Conservation (phyloP, 2,113 vertebrate genomes). For the Calypte anna region DNA sequence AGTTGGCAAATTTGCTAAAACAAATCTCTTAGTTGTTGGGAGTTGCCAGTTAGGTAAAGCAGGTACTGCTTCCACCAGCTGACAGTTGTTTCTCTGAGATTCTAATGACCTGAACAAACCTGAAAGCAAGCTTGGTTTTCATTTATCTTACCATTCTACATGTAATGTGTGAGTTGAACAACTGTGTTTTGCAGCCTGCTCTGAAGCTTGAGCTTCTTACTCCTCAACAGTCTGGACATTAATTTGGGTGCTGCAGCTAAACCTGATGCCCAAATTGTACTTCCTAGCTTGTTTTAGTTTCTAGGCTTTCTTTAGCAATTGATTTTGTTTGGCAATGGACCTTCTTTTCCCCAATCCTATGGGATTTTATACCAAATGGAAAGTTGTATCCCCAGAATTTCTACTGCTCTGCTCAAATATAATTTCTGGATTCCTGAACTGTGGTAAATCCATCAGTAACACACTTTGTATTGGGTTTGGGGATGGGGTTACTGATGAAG, state of each 20-base stretch:
- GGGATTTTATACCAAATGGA: not conserved
- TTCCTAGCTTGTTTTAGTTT: not conserved
- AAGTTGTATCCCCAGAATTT: not conserved
- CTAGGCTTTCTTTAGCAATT: not conserved
- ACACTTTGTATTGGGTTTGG: rapidly evolving
- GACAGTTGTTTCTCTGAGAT: not conserved
- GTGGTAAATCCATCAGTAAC: not conserved
- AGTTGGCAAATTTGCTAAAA: not conserved
- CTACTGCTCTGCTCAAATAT: not conserved
- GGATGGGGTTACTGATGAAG: not conserved
- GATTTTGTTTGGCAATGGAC: not conserved
- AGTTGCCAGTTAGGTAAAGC: not conserved
- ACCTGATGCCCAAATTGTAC: not conserved
- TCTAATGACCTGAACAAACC: not conserved
- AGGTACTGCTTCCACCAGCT: not conserved
- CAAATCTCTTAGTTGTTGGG: not conserved
- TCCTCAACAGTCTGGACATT: not conserved
- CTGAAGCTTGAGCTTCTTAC: not conserved
- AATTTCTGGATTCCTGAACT: not conserved
- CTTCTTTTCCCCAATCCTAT: not conserved
- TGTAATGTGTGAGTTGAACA: rapidly evolving
- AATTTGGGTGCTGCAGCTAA: not conserved
- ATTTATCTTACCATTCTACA: not conserved
- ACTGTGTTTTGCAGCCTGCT: not conserved
- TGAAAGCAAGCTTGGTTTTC: not conserved